These are phyloP conservation scores for Rhynchonema sp. DNA, from an alignment of 2,888 invertebrate species.

Conservation along the genomic window DNA sequence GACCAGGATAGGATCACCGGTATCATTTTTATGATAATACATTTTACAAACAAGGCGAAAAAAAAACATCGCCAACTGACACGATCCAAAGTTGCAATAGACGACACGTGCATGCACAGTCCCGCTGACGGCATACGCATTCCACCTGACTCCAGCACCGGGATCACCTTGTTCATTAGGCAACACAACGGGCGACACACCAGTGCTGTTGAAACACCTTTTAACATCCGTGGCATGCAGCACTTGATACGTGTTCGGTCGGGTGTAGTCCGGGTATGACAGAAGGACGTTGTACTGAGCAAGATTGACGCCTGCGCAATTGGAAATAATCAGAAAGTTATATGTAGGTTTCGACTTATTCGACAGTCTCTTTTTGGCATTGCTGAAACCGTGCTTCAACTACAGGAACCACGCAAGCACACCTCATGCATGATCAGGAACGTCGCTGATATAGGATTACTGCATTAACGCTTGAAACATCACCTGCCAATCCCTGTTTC, in stretches of 20 bases:
- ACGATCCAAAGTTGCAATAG: conserved; percentile 19
- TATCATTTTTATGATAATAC: too few species aligned
- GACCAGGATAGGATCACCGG: too few species aligned
- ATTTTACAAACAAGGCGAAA: too few species aligned
- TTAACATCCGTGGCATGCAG: conserved; percentile 5
- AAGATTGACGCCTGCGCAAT: neutral
- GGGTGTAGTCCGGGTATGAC: conserved; percentile 21
- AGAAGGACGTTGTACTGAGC: conserved; percentile 20
- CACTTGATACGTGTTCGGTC: conserved; percentile 15
- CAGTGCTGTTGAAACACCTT: conserved; percentile 13
- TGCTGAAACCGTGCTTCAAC: too few species aligned
- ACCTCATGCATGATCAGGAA: too few species aligned
- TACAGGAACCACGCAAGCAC: too few species aligned
- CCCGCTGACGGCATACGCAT: conserved; percentile 21
- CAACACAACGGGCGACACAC: conserved; percentile 17
- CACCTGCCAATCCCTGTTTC: neutral
- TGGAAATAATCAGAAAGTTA: too few species aligned
- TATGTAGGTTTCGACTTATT: too few species aligned
- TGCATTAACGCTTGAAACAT: neutral
- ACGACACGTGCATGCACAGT: conserved; percentile 17
- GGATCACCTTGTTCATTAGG: conserved; percentile 21
- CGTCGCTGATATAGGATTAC: too few species aligned
- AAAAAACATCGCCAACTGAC: too few species aligned
- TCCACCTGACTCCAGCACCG: conserved; percentile 21
- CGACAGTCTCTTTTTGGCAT: too few species aligned